phyloP scores from a whole-genome alignment of 2,797 vertebrate genomes.

The Iguana delicatissima region DNA sequence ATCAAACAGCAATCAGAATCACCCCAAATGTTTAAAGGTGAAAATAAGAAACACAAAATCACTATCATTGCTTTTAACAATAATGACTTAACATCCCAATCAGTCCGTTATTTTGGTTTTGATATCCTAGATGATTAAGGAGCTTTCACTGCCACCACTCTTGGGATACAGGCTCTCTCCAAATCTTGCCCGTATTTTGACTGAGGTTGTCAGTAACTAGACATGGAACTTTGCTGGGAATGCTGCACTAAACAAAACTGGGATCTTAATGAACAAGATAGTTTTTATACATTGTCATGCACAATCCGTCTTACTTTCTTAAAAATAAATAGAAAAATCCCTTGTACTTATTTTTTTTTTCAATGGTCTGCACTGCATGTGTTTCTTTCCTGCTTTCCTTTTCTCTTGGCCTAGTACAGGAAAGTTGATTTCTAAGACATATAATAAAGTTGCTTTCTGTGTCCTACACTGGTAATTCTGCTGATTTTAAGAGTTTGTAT shows the following conservation, averaged over 20 bases:
- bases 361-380: neutral
- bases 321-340: neutral
- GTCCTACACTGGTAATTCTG: neutral
- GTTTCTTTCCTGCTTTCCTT: constrained; percentile 62
- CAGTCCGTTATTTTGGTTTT: neutral
- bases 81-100: neutral
- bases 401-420: neutral
- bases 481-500: constrained; percentile 28
- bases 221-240: neutral
- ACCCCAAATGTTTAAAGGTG: neutral
- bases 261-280: neutral
- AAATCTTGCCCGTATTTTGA: neutral
- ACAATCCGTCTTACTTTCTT: neutral
- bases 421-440: neutral
- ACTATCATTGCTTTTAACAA: neutral
- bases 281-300: constrained; percentile 26
- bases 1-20: neutral
- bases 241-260: neutral
- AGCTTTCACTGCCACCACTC: neutral
- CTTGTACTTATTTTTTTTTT: neutral
- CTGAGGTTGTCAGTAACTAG: neutral
- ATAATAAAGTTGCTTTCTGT: neutral
- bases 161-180: neutral
- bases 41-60: neutral
- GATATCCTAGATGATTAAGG: neutral